These are phyloP conservation scores for Drosophila acutilabella DNA, from an alignment of 2,888 invertebrate species.

Conservation along the genomic window DNA sequence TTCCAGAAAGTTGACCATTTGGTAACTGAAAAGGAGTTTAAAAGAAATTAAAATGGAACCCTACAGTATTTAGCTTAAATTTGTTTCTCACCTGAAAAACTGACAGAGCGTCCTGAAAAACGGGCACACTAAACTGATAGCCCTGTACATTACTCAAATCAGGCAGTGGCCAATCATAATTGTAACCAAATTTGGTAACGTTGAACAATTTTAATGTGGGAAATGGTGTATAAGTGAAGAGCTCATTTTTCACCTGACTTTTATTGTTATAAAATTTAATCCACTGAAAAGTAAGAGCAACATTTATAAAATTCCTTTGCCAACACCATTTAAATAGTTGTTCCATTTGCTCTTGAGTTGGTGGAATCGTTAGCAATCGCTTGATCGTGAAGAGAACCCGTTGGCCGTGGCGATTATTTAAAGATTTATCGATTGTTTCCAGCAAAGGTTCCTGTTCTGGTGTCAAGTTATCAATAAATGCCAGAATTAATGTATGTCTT, in stretches of 20 bases:
- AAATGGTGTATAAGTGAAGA: conserved; percentile 58
- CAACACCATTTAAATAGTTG: conserved; percentile 62
- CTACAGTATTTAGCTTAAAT: too few species aligned
- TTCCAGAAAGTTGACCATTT: conserved; percentile 37
- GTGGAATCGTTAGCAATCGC: not conserved
- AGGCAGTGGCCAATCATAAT: conserved; percentile 28
- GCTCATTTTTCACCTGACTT: conserved; percentile 15
- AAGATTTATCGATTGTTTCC: conserved; percentile 16
- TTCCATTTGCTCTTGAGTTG: conserved; percentile 5
- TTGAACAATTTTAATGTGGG: conserved; percentile 37
- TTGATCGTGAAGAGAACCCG: conserved; percentile 34
- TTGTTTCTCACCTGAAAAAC: conserved; percentile 36
- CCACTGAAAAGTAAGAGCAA: conserved; percentile 30
- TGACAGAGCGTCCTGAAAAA: conserved; percentile 39
- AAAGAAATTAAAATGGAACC: too few species aligned
- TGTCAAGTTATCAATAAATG: conserved; percentile 23
- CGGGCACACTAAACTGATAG: conserved; percentile 47
- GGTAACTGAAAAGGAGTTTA: conserved; percentile 28
- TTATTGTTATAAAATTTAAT: not conserved
- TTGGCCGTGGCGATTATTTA: conserved; percentile 38
- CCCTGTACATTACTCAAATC: conserved; percentile 41
- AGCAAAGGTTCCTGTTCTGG: conserved; percentile 38
- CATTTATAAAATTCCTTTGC: conserved; percentile 47
- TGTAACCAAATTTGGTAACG: conserved; percentile 25
- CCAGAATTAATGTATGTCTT: conserved; percentile 29